phyloP scores from a whole-genome alignment of 1,140 invertebrate species.

The Calycopis cecrops region DNA sequence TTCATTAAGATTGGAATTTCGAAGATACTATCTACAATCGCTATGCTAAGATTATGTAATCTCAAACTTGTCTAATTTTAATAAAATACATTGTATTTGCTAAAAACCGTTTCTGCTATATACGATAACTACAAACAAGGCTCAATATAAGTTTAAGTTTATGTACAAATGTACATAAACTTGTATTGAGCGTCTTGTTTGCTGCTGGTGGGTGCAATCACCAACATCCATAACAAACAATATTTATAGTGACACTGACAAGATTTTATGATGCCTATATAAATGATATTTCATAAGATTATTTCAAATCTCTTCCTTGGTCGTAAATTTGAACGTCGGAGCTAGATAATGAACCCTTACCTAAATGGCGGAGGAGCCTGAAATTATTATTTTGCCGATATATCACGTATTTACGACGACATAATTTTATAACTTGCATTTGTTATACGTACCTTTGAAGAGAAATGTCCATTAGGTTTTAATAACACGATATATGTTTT shows the following conservation, averaged over 20 bases:
- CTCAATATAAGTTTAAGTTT: too few relatives aligned
- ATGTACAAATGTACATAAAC: too few relatives aligned
- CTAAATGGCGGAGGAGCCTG: not conserved
- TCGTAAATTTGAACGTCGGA: constrained; percentile 4
- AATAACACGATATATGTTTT: too few relatives aligned
- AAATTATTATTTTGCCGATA: constrained; percentile 2
- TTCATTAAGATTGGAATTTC: too few relatives aligned
- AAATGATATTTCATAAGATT: constrained; percentile 4
- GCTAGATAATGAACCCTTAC: constrained; percentile 2
- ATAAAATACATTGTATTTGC: too few relatives aligned
- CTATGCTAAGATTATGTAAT: too few relatives aligned
- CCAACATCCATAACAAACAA: not conserved
- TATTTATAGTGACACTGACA: constrained; percentile 6
- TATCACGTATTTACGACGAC: not conserved
- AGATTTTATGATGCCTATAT: constrained; percentile 4
- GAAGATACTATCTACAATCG: too few relatives aligned
- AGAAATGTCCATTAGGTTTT: too few relatives aligned
- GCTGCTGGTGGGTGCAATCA: not conserved
- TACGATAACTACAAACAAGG: too few relatives aligned
- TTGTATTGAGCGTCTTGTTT: too few relatives aligned
- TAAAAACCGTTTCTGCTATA: too few relatives aligned
- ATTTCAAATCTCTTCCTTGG: constrained; percentile 4
- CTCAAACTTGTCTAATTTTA: too few relatives aligned
- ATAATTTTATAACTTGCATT: not conserved
- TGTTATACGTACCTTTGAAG: not conserved